A percentile compares a stretch with the other conserved stretches of the same genome.
These are phyloP conservation scores for Alsophila aescularia DNA, from an alignment of 2,888 invertebrate genomes.

Conservation along the genomic window DNA sequence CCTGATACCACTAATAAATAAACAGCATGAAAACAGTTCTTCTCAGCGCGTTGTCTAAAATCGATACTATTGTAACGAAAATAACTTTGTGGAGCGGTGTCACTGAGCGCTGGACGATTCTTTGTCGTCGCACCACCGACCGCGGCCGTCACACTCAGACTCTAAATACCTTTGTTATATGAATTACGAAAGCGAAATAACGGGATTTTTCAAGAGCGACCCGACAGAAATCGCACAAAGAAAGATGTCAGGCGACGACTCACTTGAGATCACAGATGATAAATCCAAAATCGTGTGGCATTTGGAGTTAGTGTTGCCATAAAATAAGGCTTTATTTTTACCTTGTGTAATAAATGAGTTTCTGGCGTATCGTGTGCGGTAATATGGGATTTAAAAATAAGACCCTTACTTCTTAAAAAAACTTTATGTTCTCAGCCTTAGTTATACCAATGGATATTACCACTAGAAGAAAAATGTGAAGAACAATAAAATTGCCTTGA, in stretches of 20 bases:
- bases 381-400: no score
- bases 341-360: no score
- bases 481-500: no score
- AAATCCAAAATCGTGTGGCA: constrained; percentile 22
- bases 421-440: no score
- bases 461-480: no score
- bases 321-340: neutral
- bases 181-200: constrained; percentile 80
- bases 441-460: no score
- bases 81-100: constrained; percentile 60
- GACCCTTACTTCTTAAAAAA: no score
- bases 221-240: constrained; percentile 72
- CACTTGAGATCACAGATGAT: constrained; percentile 46
- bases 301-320: neutral
- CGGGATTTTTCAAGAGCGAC: constrained; percentile 76
- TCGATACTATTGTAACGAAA: constrained; percentile 73
- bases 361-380: no score
- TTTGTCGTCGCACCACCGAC: constrained; percentile 57
- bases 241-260: constrained; percentile 67
- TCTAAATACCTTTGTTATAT: constrained; percentile 74
- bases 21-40: constrained; percentile 74
- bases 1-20: constrained; percentile 70
- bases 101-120: constrained; percentile 56
- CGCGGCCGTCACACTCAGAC: constrained; percentile 63
- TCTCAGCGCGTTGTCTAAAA: constrained; percentile 69